Evolutionary conservation across 2,797 vertebrate genomes (phyloP).

Genomic region (Peromyscus melanophrys): DNA sequence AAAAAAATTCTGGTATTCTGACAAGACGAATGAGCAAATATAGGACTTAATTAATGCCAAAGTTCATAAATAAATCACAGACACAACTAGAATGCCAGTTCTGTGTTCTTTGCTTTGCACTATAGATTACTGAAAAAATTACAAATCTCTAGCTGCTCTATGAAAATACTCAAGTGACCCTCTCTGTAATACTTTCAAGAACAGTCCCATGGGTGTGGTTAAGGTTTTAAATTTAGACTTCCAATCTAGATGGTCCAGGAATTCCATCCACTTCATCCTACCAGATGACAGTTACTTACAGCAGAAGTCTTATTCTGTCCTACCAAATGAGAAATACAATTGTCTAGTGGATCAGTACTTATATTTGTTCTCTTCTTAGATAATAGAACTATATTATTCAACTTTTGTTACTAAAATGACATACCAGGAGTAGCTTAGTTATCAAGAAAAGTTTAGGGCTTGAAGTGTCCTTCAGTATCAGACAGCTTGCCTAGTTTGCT

Average conservation of each 20-base stretch:
- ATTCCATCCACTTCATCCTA: constrained; percentile 40
- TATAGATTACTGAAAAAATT: constrained; percentile 58
- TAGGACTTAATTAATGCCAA: constrained; percentile 40
- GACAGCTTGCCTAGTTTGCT: background rate
- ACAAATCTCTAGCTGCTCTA: background rate
- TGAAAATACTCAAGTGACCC: constrained; percentile 49
- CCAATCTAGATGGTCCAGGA: constrained; percentile 16
- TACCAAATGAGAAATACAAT: constrained; percentile 56
- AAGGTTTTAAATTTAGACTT: constrained; percentile 65
- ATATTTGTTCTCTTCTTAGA: constrained; percentile 53
- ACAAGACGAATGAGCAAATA: constrained; percentile 30
- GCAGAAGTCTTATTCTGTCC: constrained; percentile 49
- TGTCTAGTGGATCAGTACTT: constrained; percentile 51
- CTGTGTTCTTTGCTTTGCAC: constrained; percentile 56
- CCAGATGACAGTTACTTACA: constrained; percentile 64
- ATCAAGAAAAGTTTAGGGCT: background rate
- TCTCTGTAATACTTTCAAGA: constrained; percentile 43
- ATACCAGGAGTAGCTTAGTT: background rate
- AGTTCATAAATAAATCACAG: constrained; percentile 55
- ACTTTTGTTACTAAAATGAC: background rate
- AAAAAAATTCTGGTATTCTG: constrained; percentile 38
- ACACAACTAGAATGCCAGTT: constrained; percentile 40
- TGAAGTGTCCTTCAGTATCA: background rate
- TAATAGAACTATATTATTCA: constrained; percentile 21
- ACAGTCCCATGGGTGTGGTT: constrained; percentile 34